Evolutionary conservation across 1,140 invertebrate genomes (phyloP).

Genomic region (Cydia strobilella): DNA sequence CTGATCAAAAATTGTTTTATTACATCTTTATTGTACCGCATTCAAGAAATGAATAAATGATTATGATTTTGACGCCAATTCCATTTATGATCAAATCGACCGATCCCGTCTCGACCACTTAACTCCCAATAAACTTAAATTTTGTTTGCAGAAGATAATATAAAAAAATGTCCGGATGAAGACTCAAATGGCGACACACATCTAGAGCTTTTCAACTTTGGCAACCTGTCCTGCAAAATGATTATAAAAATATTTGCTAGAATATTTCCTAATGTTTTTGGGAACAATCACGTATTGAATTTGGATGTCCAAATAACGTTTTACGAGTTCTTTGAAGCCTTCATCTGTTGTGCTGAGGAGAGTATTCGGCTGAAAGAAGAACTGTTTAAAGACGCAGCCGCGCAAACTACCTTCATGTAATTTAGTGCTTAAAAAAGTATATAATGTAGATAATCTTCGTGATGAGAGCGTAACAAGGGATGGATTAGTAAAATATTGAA

Average conservation of each 20-base stretch:
- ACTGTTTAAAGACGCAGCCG: constrained; percentile 34
- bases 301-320: constrained; percentile 79
- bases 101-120: too few species aligned
- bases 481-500: too few species aligned
- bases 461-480: too few species aligned
- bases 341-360: constrained; percentile 60
- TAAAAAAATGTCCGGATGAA: neutral
- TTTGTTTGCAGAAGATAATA: neutral
- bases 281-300: constrained; percentile 59
- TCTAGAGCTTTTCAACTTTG: constrained; percentile 61
- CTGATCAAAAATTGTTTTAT: too few species aligned
- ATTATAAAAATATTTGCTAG: constrained; percentile 60
- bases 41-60: too few species aligned
- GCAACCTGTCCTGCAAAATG: constrained; percentile 59
- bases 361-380: constrained; percentile 53
- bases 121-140: neutral
- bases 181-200: constrained; percentile 10
- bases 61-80: too few species aligned
- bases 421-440: too few species aligned
- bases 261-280: constrained; percentile 60
- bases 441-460: too few species aligned
- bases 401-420: neutral
- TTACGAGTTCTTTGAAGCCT: constrained; percentile 81
- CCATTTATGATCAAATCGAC: too few species aligned
- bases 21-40: too few species aligned